A percentile compares a stretch with the other conserved stretches of the same genome.
Evolutionary conservation across 2,888 invertebrate species (phyloP).

Genomic region (Lasius platythorax): DNA sequence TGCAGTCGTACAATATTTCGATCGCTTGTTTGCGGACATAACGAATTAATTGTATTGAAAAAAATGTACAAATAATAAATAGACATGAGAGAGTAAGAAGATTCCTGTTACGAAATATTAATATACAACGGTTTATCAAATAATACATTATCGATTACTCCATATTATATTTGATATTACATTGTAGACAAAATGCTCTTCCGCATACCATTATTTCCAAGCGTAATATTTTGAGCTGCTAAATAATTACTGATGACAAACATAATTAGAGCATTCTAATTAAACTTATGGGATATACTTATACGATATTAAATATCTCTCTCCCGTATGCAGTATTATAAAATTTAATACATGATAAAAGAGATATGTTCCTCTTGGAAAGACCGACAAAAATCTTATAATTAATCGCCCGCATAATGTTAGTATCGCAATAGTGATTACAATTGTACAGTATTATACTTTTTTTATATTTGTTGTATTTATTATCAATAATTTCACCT

Average conservation of each 20-base stretch:
- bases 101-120: neutral
- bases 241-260: conserved; percentile 20
- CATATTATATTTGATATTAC: conserved; percentile 13
- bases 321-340: neutral
- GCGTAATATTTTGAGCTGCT: neutral
- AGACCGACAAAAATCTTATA: neutral
- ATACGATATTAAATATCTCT: conserved; percentile 4
- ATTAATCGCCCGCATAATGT: conserved; percentile 16
- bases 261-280: conserved; percentile 27
- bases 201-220: neutral
- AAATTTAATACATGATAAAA: conserved; percentile 1
- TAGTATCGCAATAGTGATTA: neutral
- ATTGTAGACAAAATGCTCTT: neutral
- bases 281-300: neutral
- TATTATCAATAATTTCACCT: neutral
- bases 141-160: neutral
- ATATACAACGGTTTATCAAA: neutral
- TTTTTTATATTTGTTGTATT: neutral
- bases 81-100: neutral
- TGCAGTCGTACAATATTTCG: neutral
- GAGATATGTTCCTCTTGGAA: neutral
- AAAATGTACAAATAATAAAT: neutral
- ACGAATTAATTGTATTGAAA: neutral
- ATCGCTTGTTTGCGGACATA: neutral
- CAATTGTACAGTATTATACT: neutral